Evolutionary conservation across 2,888 invertebrate species (phyloP), one percentile per base, ranked within the genome.

Genomic region (Adela reaumurella): DNA sequence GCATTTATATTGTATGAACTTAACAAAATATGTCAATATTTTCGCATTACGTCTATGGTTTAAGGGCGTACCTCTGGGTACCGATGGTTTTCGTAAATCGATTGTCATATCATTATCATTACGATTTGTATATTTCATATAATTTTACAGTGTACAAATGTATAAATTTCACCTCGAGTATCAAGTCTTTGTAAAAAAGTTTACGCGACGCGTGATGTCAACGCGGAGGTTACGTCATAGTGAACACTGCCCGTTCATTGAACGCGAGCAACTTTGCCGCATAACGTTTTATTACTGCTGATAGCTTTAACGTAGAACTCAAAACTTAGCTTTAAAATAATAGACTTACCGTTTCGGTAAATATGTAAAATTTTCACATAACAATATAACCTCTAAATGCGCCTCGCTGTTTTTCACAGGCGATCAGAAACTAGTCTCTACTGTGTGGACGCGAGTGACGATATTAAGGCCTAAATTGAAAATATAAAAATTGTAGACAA

Each of bases 51-150:
- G 70, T 69, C 70, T 49, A 3, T 42, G 17, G 8, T 11, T 46
- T 73, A 70, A 74, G 71, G 73, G 76, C 76, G 77, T 78, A 77
- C 77, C 76, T 72, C n/a, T 35, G 11, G 35, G 35, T 35, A 35
- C 35, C 6, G n/a, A 14, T 35, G 35, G 14, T 35, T 35, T 35
- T 8, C 35, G n/a, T n/a, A 35, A 11, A 35, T 35, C 35, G n/a
- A 35, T 14, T 14, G n/a, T 35, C 35, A 35, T 35, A 35, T 35
- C 35, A 35, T 35, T 35, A 35, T 35, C 35, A 14, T 35, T 35
- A 35, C 35, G 35, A 35, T 35, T 35, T 35, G 35, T 35, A 35
- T 35, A 35, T 35, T 35, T 11, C 8, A 35, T 35, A 35, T 35
- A 8, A 35, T 35, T 35, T 35, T 35, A 35, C 35, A 35, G 35